Base-by-base conservation (phyloP, 1,140 invertebrate species). In the Galendromus occidentalis region DNA sequence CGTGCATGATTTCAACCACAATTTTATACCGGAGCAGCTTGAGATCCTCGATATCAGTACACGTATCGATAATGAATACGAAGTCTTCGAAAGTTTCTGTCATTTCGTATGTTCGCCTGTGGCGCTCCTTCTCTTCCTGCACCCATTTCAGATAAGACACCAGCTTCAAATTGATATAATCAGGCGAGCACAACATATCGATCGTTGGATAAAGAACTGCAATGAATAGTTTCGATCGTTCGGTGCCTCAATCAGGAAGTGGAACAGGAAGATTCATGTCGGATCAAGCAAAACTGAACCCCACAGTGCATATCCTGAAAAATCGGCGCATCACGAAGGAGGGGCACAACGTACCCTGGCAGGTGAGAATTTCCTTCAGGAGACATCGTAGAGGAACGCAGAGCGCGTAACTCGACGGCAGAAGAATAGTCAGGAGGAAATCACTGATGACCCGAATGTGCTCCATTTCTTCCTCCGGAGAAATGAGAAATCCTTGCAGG, bases 1-100 rank as follows among this genome's bases (percentile, higher is more conserved):
- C 87, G 79, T 93, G 88, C 85, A 92, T 90, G 68, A 92, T 86
- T 79, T 91, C 88, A 28, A 85, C 88, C 0, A 91, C 84, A 68
- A 92, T 89, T 71, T 87, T 87, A 69, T 85, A 87, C 66, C 85
- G 86, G 71, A 91, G 86, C 71, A 86, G 82, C 72, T 87, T 88
- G 17, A 93, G 77, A 66, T 86, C 83, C 72, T 90, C 86, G 55
- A 90, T 74, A 75, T 88, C 87, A 69, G 82, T 82, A 44, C 83
- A 87, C 68, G 81, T 83, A 69, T 87, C 85, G 63, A 93, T 90
- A 71, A 88, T 82, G 67, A 86, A 82, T 45, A 91, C 81, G 73
- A 91, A 90, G 68, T 91, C 87, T 74, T 93, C 88, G 74, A 89
- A 91, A 17, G 85, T 88, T 67, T 87, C 86, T 0, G 88, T 86